Evolutionary conservation across 2,797 vertebrate species (phyloP), one percentile per base, ranked within the genome.

Genomic region (Arctocebus calabarensis): DNA sequence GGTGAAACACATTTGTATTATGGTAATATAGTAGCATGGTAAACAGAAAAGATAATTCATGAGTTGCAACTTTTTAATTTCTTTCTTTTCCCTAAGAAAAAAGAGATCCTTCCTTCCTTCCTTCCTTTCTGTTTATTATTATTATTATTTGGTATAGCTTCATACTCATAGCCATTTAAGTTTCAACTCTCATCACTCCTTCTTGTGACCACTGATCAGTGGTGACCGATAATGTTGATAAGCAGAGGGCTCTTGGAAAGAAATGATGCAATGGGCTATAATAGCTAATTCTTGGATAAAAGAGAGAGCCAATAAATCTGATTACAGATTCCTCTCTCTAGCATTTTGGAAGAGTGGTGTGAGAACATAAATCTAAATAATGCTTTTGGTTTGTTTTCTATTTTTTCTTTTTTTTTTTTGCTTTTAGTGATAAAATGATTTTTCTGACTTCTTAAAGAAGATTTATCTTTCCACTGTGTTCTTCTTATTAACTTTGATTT

Each of bases 401-500:
- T 45, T 45, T 45, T 52, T 52, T 40, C 40, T 40, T 40, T 16
- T 83, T 40, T 3, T 73, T 75, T 94, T 82, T 88, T n/a, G 84
- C 20, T 81, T 96, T 73, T 73, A 55, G 40, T 59, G 29, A 88
- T 43, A 40, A 93, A 82, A 84, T 29, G 32, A 59, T 52, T 70
- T 74, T 85, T 43, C 37, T 66, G 40, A 83, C 13, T 94, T 88
- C 52, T 83, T 88, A 94, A 94, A 43, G 25, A 84, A 95, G 55
- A 96, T 92, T 87, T 88, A 64, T 77, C 62, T 94, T 93, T 16
- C 17, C 62, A 61, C 25, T 52, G 12, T 75, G 10, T 59, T 87
- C 75, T 88, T 94, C n/a, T 73, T 90, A 78, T 25, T 85, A 96
- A 77, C 40, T 19, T 81, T 89, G 79, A 96, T 94, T 88, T 86